Conservation (phyloP, 1,140 invertebrate genomes). For the Camponotus floridanus region DNA sequence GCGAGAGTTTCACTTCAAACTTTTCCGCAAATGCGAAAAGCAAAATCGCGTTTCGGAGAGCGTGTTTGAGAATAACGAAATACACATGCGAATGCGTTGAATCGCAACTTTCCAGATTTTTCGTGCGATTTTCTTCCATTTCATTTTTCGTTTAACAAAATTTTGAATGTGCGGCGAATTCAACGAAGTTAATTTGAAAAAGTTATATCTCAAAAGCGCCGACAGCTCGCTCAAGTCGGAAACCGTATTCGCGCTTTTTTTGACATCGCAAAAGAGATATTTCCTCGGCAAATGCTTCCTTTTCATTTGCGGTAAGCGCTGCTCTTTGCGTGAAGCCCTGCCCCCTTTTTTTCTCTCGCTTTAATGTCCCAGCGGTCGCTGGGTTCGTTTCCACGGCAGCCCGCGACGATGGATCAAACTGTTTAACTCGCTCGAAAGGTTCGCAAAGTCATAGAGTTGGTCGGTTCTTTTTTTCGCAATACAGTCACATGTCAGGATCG, state of each 20-base stretch:
- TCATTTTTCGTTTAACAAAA: neutral
- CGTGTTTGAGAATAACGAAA: neutral
- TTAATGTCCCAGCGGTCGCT: conserved; percentile 24
- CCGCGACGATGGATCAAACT: conserved; percentile 74
- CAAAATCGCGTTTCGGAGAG: neutral
- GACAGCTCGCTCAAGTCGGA: neutral
- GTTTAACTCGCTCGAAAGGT: conserved; percentile 65
- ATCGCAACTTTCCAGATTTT: conserved; percentile 1
- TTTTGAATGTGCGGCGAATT: neutral
- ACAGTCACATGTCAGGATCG: conserved; percentile 14
- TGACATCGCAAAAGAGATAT: conserved; percentile 12
- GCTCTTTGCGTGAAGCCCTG: neutral
- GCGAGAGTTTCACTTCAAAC: neutral
- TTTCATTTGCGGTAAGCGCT: conserved; percentile 6
- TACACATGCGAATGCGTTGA: neutral
- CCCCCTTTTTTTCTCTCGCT: neutral
- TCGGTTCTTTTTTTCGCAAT: conserved; percentile 7
- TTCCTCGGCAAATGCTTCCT: conserved; percentile 1
- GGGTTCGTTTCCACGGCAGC: conserved; percentile 73
- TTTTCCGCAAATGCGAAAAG: neutral
- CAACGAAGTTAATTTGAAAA: conserved; percentile 10
- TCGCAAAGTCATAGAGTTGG: conserved; percentile 25
- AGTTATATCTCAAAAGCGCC: neutral
- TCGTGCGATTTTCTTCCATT: neutral
- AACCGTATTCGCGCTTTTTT: neutral